phyloP scores from a whole-genome alignment of 1,140 invertebrate genomes.

The Branchinecta lynchi region DNA sequence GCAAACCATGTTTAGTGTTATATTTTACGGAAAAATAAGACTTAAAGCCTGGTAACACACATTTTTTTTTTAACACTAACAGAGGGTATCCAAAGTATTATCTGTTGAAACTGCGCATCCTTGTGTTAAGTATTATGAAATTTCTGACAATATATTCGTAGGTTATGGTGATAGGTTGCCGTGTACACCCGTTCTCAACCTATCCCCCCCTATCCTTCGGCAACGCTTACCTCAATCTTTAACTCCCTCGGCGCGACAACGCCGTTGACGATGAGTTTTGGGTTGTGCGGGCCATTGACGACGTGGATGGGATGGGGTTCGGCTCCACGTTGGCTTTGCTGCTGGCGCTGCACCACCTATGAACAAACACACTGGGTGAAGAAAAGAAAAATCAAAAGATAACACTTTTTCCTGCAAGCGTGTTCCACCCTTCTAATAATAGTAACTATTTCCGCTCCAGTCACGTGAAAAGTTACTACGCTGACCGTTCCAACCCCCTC shows the following conservation, averaged over 20 bases:
- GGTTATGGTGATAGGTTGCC: neutral
- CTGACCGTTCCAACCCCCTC: no score
- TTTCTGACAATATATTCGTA: no score
- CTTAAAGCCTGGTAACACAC: no score
- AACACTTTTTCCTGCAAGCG: slow-evolving; percentile 15
- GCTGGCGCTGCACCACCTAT: slow-evolving; percentile 44
- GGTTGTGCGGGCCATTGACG: slow-evolving; percentile 8
- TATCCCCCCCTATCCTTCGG: neutral
- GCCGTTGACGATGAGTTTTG: slow-evolving; percentile 23
- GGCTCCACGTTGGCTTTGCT: slow-evolving; percentile 31
- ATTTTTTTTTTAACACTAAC: no score
- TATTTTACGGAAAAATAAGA: no score
- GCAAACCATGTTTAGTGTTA: no score
- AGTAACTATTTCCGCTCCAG: no score
- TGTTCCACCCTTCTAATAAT: no score
- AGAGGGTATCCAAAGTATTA: no score
- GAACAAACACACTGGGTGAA: slow-evolving; percentile 1
- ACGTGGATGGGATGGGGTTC: slow-evolving; percentile 16
- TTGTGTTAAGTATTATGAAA: no score
- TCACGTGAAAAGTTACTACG: no score
- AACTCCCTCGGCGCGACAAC: slow-evolving; percentile 15
- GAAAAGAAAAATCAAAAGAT: slow-evolving; percentile 16
- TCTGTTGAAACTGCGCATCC: no score
- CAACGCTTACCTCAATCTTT: slow-evolving; percentile 1
- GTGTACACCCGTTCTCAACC: neutral